These are phyloP conservation scores for Mirza zaza DNA, from an alignment of 2,113 vertebrate genomes.

Conservation along the genomic window DNA sequence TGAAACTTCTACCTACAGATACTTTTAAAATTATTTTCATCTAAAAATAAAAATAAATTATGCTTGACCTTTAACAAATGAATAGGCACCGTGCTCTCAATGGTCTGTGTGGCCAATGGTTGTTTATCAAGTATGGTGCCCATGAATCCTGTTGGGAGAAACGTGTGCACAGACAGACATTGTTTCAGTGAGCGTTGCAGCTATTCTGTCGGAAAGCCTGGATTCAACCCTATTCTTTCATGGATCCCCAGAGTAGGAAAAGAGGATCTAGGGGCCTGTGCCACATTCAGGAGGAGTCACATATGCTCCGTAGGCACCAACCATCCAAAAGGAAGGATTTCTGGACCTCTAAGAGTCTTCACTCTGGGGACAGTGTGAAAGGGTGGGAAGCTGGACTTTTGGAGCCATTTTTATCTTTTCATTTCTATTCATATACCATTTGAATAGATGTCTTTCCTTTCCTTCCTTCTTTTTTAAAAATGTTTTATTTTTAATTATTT, in stretches of 20 bases:
- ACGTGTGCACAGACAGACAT: background rate
- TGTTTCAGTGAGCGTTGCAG: background rate
- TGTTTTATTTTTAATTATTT: too few relatives aligned
- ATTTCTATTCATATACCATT: background rate
- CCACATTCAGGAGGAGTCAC: background rate
- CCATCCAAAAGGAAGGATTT: background rate
- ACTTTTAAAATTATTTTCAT: constrained; percentile 38
- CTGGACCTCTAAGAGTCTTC: background rate
- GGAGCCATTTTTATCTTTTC: background rate
- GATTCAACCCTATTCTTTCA: background rate
- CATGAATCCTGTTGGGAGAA: background rate
- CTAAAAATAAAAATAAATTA: constrained; percentile 40
- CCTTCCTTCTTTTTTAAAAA: background rate
- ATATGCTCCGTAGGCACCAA: background rate
- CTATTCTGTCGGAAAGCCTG: background rate
- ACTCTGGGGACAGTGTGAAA: background rate
- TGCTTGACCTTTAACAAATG: background rate
- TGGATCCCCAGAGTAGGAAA: background rate
- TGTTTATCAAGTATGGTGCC: background rate
- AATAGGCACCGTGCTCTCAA: background rate
- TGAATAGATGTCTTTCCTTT: background rate
- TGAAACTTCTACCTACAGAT: background rate
- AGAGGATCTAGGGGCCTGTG: background rate
- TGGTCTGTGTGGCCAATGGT: background rate
- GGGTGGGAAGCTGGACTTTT: background rate